Evolutionary conservation across 2,113 vertebrate species (phyloP).

Genomic region (Phasianus colchicus): DNA sequence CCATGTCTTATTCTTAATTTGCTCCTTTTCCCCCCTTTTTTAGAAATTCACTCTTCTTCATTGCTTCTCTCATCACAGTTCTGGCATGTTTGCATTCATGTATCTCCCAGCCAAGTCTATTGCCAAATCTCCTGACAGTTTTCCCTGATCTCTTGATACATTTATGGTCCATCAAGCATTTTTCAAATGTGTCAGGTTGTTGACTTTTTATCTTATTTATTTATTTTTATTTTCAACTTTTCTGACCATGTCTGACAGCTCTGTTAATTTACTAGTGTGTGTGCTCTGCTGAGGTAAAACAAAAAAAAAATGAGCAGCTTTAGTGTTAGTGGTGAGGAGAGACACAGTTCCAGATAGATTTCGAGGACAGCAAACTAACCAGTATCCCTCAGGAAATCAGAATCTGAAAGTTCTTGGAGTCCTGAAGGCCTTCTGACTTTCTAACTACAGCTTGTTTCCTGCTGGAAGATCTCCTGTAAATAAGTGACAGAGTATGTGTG

Average conservation of each 20-base stretch:
- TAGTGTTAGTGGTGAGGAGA: not conserved
- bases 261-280: not conserved
- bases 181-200: conserved; percentile 14
- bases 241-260: conserved; percentile 1
- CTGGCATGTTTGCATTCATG: conserved; percentile 20
- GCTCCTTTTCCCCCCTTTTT: fast-evolving
- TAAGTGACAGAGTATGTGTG: not conserved
- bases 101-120: conserved; percentile 19
- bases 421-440: not conserved
- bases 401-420: not conserved
- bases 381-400: not conserved
- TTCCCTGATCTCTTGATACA: not conserved
- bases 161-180: conserved; percentile 20
- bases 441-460: not conserved
- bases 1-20: conserved; percentile 35
- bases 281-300: conserved; percentile 10
- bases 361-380: not conserved
- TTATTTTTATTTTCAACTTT: conserved; percentile 1
- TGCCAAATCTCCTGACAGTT: conserved; percentile 34
- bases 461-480: not conserved
- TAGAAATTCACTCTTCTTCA: conserved; percentile 1
- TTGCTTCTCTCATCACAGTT: conserved; percentile 37
- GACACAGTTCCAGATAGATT: not conserved
- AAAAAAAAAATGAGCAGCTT: not conserved
- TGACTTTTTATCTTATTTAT: conserved; percentile 5